Conservation (phyloP, 2,113 vertebrate genomes). For the Antidorcas marsupialis region DNA sequence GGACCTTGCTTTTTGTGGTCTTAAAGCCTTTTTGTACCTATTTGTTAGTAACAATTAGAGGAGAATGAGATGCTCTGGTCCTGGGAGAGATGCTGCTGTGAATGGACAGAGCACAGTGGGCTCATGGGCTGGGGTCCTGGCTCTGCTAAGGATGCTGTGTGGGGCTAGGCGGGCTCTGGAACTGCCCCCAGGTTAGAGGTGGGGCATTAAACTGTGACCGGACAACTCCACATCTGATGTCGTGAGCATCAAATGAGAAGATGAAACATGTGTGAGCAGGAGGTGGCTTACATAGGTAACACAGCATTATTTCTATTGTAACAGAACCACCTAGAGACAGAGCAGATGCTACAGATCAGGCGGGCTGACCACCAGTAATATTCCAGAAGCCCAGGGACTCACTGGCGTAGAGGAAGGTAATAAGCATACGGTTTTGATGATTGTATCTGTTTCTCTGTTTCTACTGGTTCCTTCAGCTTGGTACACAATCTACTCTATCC, state of each 20-base stretch:
- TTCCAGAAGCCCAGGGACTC: not conserved
- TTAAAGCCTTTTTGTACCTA: not conserved
- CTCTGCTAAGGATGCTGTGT: not conserved
- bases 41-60: not conserved
- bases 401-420: not conserved
- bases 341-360: not conserved
- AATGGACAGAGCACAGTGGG: not conserved
- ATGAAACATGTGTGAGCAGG: not conserved
- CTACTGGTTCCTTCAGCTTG: not conserved
- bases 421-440: not conserved
- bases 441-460: not conserved
- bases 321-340: not conserved
- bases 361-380: not conserved
- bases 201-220: not conserved
- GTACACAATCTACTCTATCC: not conserved
- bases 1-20: not conserved
- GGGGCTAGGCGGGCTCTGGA: not conserved
- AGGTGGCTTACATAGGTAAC: not conserved
- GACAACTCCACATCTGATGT: not conserved
- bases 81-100: not conserved
- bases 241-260: not conserved
- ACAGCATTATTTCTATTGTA: not conserved
- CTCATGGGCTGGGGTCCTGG: not conserved
- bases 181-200: not conserved
- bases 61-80: not conserved